A percentile compares a stretch with the other conserved stretches of the same genome.
These are phyloP conservation scores for Psilopogon haemacephalus DNA, from an alignment of 2,113 vertebrate species.

Conservation along the genomic window DNA sequence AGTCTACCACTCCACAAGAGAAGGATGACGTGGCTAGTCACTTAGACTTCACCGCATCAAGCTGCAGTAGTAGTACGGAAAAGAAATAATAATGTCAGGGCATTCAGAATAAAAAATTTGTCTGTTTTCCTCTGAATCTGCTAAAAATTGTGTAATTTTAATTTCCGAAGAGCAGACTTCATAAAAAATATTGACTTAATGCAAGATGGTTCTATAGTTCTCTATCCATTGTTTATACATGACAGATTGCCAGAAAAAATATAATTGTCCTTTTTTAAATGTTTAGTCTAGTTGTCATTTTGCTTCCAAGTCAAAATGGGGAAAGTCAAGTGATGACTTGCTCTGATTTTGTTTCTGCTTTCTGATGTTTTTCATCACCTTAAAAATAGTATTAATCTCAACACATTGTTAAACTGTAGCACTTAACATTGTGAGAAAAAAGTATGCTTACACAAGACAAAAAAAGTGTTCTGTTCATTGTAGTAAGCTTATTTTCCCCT, in stretches of 20 bases:
- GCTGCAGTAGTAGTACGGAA: background rate
- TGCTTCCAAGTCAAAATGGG: background rate
- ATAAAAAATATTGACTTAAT: background rate
- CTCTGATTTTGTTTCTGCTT: background rate
- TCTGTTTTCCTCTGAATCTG: background rate
- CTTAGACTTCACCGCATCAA: background rate
- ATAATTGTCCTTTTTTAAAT: background rate
- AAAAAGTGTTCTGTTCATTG: background rate
- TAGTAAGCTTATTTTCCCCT: background rate
- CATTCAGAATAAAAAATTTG: background rate
- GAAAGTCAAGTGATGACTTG: background rate
- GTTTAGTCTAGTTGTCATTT: background rate
- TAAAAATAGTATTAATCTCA: background rate
- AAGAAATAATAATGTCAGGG: background rate
- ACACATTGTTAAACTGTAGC: background rate
- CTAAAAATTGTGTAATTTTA: background rate
- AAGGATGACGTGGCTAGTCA: background rate
- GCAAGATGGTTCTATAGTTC: background rate
- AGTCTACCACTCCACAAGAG: constrained; percentile 44
- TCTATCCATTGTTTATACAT: background rate
- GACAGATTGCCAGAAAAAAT: background rate
- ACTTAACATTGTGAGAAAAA: background rate
- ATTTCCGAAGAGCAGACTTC: background rate
- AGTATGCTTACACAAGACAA: background rate
- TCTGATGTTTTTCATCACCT: background rate